Evolutionary conservation across 1,140 invertebrate genomes (phyloP).

Genomic region (Argopecten irradians): DNA sequence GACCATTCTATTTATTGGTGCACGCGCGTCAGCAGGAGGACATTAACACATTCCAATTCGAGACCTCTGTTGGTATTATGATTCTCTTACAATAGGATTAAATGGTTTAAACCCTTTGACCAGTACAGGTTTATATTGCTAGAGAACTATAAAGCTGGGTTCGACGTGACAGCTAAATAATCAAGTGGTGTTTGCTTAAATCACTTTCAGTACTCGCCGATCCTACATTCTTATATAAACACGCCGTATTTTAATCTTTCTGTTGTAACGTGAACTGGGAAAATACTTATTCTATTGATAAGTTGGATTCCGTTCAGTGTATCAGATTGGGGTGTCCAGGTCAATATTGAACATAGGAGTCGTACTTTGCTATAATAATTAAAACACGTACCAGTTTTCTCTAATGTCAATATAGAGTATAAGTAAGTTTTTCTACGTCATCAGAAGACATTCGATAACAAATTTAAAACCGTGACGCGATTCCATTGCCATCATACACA

Average conservation of each 20-base stretch:
- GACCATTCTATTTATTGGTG: no score
- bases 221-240: neutral
- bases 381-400: no score
- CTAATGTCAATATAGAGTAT: no score
- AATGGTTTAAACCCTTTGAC: neutral
- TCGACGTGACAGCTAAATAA: neutral
- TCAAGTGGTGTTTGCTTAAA: neutral
- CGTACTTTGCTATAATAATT: no score
- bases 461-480: no score
- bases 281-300: neutral
- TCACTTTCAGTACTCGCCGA: neutral
- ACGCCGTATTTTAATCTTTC: neutral
- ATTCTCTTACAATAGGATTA: neutral
- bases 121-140: neutral
- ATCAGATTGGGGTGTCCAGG: neutral
- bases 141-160: neutral
- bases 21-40: neutral
- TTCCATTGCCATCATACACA: no score
- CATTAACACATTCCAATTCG: neutral
- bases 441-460: no score
- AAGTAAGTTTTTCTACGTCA: no score
- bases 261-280: neutral
- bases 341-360: neutral
- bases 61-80: neutral
- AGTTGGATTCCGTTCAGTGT: neutral